Conservation (phyloP, 1,140 invertebrate species). For the Bombus waltoni region DNA sequence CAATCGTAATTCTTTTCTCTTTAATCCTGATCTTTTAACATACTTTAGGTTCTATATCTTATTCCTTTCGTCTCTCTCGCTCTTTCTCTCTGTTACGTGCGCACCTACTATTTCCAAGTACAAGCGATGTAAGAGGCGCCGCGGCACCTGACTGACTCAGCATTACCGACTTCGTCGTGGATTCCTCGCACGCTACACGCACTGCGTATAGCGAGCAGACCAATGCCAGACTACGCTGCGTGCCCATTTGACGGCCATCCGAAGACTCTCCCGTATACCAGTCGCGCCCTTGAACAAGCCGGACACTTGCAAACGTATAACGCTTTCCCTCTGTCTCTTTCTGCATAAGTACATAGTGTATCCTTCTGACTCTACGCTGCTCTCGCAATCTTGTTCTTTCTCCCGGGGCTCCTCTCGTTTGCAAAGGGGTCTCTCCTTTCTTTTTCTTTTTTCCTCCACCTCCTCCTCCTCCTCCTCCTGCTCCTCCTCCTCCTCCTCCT, state of each 20-base stretch:
- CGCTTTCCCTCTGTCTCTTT: constrained; percentile 46
- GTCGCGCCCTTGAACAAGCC: constrained; percentile 67
- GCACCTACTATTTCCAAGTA: constrained; percentile 17
- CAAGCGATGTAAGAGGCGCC: constrained; percentile 45
- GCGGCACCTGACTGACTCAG: constrained; percentile 70
- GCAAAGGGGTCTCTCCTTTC: neutral
- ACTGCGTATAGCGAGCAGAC: constrained; percentile 57
- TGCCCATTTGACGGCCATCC: constrained; percentile 54
- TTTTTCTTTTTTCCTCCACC: neutral
- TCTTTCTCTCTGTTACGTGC: constrained; percentile 8
- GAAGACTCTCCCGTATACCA: constrained; percentile 40
- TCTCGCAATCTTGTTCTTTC: constrained; percentile 9
- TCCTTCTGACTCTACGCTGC: neutral
- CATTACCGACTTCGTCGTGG: constrained; percentile 59
- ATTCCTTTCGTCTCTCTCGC: neutral
- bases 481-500: neutral
- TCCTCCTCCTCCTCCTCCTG: neutral
- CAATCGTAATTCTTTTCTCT: constrained; percentile 4
- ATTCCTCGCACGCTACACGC: constrained; percentile 54
- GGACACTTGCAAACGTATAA: constrained; percentile 47
- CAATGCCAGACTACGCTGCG: constrained; percentile 66
- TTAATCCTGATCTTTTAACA: constrained; percentile 8
- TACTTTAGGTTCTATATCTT: neutral
- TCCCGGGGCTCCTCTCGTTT: neutral
- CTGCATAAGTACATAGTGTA: neutral